Percentiles rank a stretch among this genome's conserved stretches.
Conservation (phyloP, 2,888 invertebrate genomes). For the Caenorhabditis drosophilae region DNA sequence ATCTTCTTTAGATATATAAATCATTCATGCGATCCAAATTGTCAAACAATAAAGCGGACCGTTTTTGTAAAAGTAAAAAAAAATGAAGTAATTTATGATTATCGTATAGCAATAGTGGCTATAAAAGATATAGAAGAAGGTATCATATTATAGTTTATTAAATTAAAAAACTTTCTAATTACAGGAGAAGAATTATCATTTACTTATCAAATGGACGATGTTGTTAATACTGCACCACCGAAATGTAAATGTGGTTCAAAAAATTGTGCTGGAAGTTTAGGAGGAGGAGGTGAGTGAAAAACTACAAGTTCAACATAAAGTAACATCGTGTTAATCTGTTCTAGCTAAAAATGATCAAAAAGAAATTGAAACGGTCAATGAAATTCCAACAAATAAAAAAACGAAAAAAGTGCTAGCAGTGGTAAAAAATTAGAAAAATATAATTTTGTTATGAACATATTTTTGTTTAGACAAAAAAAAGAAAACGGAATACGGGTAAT, state of each 20-base stretch:
- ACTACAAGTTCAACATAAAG: too few relatives aligned
- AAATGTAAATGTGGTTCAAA: slow-evolving; percentile 8
- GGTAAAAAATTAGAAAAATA: too few relatives aligned
- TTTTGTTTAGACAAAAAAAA: too few relatives aligned
- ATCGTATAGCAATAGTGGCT: slow-evolving; percentile 5
- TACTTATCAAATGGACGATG: slow-evolving; percentile 5
- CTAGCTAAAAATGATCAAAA: too few relatives aligned
- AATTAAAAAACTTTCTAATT: background rate
- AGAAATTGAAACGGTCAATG: too few relatives aligned
- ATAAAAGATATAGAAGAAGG: background rate
- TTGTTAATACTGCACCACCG: background rate
- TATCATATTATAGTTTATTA: background rate
- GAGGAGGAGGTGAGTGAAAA: too few relatives aligned
- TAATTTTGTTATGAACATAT: too few relatives aligned
- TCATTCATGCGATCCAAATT: slow-evolving; percentile 24
- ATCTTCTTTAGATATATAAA: slow-evolving; percentile 27
- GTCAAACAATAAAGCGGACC: background rate
- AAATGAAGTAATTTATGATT: background rate
- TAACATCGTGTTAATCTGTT: too few relatives aligned
- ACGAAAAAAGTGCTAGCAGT: too few relatives aligned
- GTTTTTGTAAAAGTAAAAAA: background rate
- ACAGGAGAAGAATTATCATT: slow-evolving; percentile 2
- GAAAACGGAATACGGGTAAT: too few relatives aligned
- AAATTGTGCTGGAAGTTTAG: slow-evolving; percentile 1
- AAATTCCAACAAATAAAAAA: too few relatives aligned